Evolutionary conservation across 1,140 invertebrate genomes (phyloP).

Genomic region (Rhyzopertha dominica): DNA sequence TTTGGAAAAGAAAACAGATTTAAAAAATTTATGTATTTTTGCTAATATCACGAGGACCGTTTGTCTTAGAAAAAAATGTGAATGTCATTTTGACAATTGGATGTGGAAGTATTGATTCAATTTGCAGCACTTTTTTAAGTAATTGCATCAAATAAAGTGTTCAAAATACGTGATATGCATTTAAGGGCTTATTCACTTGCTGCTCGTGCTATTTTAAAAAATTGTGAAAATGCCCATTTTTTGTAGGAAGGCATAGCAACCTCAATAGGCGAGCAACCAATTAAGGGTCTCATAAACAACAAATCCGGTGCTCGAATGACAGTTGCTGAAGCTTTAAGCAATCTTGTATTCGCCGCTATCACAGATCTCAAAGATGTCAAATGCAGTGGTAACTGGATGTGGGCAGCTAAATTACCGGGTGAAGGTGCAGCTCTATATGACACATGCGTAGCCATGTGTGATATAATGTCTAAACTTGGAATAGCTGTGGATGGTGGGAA

Average conservation of each 20-base stretch:
- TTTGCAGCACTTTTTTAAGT: no score
- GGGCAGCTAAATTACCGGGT: conserved; percentile 89
- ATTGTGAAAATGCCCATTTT: no score
- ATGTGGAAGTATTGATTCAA: no score
- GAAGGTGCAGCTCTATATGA: conserved; percentile 84
- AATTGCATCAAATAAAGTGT: no score
- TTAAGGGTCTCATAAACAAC: conserved; percentile 82
- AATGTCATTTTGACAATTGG: no score
- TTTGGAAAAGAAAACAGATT: no score
- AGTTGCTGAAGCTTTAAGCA: conserved; percentile 90
- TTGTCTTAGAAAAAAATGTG: no score
- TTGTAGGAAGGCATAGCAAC: conserved; percentile 79
- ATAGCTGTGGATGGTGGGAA: conserved; percentile 97
- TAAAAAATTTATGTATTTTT: no score
- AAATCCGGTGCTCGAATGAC: conserved; percentile 86
- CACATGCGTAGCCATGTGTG: conserved; percentile 85
- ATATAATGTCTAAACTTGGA: conserved; percentile 77
- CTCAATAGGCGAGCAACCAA: conserved; percentile 93
- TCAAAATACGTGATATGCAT: no score
- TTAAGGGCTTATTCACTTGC: no score
- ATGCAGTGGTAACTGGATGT: conserved; percentile 99
- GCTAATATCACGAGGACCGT: no score
- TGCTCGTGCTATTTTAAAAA: no score
- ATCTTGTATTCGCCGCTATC: conserved; percentile 91
- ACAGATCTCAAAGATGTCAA: conserved; percentile 84